Conservation (phyloP, 2,888 invertebrate species). For the Mechanitis messenoides region DNA sequence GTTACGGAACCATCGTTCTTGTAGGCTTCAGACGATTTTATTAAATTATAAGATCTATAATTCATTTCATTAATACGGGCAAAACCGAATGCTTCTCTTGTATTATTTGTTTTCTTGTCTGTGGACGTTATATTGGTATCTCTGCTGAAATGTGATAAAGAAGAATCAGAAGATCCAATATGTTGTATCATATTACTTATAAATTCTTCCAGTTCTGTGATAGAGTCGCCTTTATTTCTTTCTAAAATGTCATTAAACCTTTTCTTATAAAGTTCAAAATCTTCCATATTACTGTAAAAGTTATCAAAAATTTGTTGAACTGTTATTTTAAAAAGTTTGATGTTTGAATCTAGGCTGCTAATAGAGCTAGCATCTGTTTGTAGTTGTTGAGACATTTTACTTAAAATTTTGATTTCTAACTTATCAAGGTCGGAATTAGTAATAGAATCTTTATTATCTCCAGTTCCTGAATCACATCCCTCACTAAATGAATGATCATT, state of each 20-base stretch:
- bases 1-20: no score
- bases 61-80: no score
- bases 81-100: no score
- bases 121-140: no score
- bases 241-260: constrained; percentile 56
- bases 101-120: no score
- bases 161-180: constrained; percentile 51
- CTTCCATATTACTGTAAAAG: constrained; percentile 53
- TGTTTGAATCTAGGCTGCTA: constrained; percentile 52
- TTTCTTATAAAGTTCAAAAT: constrained; percentile 57
- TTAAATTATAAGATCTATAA: no score
- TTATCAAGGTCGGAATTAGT: constrained; percentile 55
- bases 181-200: constrained; percentile 61
- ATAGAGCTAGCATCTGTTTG: constrained; percentile 44
- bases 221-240: constrained; percentile 47
- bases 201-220: constrained; percentile 59
- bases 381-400: constrained; percentile 50
- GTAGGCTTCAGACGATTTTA: no score
- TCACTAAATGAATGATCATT: constrained; percentile 30
- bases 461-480: constrained; percentile 22
- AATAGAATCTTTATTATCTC: constrained; percentile 34
- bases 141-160: constrained; percentile 30
- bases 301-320: constrained; percentile 62
- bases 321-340: constrained; percentile 57
- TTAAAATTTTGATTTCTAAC: constrained; percentile 49